Evolutionary conservation across 2,888 invertebrate species (phyloP).

Genomic region (Theretra japonica): DNA sequence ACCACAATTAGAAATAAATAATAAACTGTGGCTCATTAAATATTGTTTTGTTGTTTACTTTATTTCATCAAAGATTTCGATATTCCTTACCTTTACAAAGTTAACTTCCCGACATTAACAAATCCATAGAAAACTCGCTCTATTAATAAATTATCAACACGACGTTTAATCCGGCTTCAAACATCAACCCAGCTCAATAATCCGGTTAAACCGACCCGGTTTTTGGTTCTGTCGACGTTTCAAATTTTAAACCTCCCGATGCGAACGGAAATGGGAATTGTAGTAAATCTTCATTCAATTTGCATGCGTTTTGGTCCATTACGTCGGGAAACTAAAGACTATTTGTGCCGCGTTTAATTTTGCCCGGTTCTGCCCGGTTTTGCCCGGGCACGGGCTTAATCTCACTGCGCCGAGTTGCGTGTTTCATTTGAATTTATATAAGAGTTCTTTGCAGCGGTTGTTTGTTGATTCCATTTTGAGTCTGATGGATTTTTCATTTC

Average conservation of each 20-base stretch:
- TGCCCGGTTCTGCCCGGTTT: conserved; percentile 2
- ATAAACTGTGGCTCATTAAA: too few species aligned
- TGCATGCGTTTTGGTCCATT: conserved; percentile 26
- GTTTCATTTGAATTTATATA: conserved; percentile 11
- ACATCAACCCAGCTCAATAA: conserved; percentile 18
- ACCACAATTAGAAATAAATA: too few species aligned
- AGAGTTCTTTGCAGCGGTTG: neutral
- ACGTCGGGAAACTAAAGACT: conserved; percentile 25
- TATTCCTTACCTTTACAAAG: too few species aligned
- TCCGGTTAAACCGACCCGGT: neutral
- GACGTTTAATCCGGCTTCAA: neutral
- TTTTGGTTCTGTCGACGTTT: conserved; percentile 23
- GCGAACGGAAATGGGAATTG: conserved; percentile 22
- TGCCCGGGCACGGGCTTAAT: conserved; percentile 1
- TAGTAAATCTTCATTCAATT: conserved; percentile 27
- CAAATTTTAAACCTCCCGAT: conserved; percentile 13
- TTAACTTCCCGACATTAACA: neutral
- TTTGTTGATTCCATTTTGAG: neutral
- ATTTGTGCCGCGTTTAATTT: conserved; percentile 23
- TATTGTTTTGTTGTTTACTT: too few species aligned
- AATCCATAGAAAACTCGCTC: neutral
- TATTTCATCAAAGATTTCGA: too few species aligned
- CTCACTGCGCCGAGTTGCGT: neutral
- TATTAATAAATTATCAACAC: conserved; percentile 4
- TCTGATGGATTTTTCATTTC: neutral